Evolutionary conservation across 2,797 vertebrate genomes (phyloP), one percentile per base, ranked within the genome.

Genomic region (Lates japonicus): DNA sequence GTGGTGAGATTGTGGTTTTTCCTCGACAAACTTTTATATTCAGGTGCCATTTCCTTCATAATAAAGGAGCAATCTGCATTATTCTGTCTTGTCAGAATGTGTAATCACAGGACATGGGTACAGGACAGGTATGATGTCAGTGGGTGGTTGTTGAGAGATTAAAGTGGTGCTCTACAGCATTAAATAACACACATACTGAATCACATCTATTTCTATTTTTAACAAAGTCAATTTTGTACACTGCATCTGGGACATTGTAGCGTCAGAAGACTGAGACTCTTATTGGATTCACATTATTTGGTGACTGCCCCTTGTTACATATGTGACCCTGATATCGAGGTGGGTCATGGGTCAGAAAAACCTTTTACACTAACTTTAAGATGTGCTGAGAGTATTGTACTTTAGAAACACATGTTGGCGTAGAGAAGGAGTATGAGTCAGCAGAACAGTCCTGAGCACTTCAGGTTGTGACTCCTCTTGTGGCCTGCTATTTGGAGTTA

Each of bases 401-500:
- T 54, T 22, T 8, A 57, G 77, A 76, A 51, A 49, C 22, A 46
- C 44, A 83, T 81, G 74, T 76, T 48, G 66, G 20, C 68, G 51
- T 12, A 63, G 67, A 63, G 62, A 48, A 81, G 75, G 80, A 57
- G 63, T 74, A 87, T 78, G 80, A 90, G 79, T 91, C 83, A 83
- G 87, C 84, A 87, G 79, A 84, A 90, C 67, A 70, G 57, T 75
- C 71, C 39, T 76, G 39, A 60, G 68, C 78, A 83, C 80, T 59
- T 83, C 63, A 70, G 81, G 72, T 87, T 76, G 71, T 7, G 59
- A 88, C 41, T 78, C 70, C 57, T 86, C 70, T 73, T 66, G 14
- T 58, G 76, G 74, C 74, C 77, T 87, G 74, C 90, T 88, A 81
- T 90, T 87, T 84, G 61, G 37, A 88, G 81, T 86, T 74, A 65